Evolutionary conservation across 2,113 vertebrate genomes (phyloP), one percentile per base, ranked within the genome.

Genomic region (Progne subis): DNA sequence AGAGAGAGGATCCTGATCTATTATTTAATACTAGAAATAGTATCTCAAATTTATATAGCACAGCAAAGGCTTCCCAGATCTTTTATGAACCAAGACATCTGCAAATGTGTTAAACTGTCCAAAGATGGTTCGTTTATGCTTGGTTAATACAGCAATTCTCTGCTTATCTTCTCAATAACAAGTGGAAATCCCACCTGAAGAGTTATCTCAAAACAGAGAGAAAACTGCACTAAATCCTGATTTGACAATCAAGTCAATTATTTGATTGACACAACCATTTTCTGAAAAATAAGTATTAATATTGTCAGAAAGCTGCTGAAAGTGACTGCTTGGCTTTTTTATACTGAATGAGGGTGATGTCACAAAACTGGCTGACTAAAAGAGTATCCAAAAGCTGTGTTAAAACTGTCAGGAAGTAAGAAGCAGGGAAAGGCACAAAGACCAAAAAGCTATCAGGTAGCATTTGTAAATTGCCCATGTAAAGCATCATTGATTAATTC

Each of bases 401-500:
- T 65, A 65, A 63, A 72, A 9, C 41, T 69, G 41, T 39, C 34
- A 41, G 57, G 46, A 94, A 81, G 34, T 52, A 82, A 84, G 80
- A 84, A 76, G 41, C n/a, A 50, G 68, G 28, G 69, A 81, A 90
- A 93, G 17, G n/a, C 47, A 79, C 34, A 49, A 86, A 67, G 29
- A 74, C 8, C 31, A 82, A 64, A 60, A 91, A 88, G 29, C 10
- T 86, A 70, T 76, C 52, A 61, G 52, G 55, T 64, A 91, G 34
- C 4, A 34, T 25, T 39, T 50, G 43, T 82, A 83, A 90, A 69
- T 60, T 90, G 26, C 12, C 64, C 7, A 1, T 61, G 46, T 80
- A 94, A 75, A 95, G 56, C 50, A 88, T 9, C 31, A 70, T n/a
- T 50, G 71, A 92, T 86, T 94, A 78, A 82, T 49, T 93, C 57